Conservation (phyloP, 2,113 vertebrate genomes). For the Triplophysa siluroides region DNA sequence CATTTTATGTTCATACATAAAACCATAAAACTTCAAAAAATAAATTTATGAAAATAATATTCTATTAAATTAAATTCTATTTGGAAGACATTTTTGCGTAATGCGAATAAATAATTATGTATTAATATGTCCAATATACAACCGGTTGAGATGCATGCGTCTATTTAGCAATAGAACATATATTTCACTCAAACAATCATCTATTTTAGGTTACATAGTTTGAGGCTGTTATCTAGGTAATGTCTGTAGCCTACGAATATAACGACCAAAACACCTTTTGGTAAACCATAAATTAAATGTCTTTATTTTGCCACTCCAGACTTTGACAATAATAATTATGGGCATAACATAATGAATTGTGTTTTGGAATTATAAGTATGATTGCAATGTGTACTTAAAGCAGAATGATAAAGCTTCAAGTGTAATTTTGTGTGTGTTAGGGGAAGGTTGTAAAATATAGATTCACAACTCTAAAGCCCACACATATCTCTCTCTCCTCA, state of each 20-base stretch:
- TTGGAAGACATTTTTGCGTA: no score
- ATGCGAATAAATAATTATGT: no score
- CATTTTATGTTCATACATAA: no score
- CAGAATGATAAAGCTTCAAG: not conserved
- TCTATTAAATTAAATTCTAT: no score
- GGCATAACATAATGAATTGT: no score
- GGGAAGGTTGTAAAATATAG: not conserved
- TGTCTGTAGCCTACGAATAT: not conserved
- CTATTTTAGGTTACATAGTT: no score
- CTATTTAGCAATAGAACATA: not conserved
- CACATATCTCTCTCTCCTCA: not conserved
- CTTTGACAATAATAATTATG: no score
- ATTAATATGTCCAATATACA: no score
- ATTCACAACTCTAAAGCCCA: slow-evolving; percentile 7
- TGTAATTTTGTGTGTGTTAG: not conserved
- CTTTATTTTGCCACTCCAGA: not conserved
- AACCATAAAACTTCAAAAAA: no score
- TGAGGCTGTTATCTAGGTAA: no score
- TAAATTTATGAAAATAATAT: no score
- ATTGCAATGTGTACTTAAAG: not conserved
- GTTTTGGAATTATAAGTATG: not conserved
- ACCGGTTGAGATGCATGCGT: no score
- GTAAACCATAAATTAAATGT: not conserved
- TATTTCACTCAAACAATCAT: not conserved
- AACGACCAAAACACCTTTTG: not conserved